Conservation (phyloP, 2,888 invertebrate genomes). For the Tinea pellionella region DNA sequence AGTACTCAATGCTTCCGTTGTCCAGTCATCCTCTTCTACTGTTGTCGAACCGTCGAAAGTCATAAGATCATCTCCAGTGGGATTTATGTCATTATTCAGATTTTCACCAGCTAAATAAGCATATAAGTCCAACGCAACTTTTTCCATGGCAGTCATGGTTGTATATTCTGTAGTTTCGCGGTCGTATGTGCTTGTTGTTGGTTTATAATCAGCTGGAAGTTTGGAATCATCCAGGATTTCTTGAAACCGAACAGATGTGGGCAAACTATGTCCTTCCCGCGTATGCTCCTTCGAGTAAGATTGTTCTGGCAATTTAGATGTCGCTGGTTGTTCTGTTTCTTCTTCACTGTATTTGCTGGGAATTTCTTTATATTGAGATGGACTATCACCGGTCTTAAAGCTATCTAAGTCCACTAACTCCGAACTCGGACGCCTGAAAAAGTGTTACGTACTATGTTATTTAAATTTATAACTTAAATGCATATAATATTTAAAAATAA, state of each 20-base stretch:
- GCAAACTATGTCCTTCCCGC: slow-evolving; percentile 52
- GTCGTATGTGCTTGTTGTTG: slow-evolving; percentile 43
- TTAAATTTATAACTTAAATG: background rate
- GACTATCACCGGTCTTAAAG: slow-evolving; percentile 77
- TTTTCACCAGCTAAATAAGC: slow-evolving; percentile 79
- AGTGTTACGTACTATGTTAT: slow-evolving; percentile 15
- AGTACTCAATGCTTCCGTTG: slow-evolving; percentile 57
- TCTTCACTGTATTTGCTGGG: slow-evolving; percentile 54
- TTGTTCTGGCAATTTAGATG: slow-evolving; percentile 32
- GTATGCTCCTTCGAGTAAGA: slow-evolving; percentile 41
- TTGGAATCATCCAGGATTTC: slow-evolving; percentile 55
- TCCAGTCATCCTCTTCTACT: slow-evolving; percentile 40
- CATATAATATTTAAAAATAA: background rate
- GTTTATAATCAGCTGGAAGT: slow-evolving; percentile 48
- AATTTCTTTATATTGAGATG: slow-evolving; percentile 62
- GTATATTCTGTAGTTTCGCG: slow-evolving; percentile 72
- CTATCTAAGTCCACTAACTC: slow-evolving; percentile 86
- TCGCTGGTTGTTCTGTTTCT: slow-evolving; percentile 70
- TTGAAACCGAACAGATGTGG: slow-evolving; percentile 46
- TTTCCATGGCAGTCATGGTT: slow-evolving; percentile 79
- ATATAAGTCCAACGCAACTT: slow-evolving; percentile 85
- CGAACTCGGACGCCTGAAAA: slow-evolving; percentile 76
- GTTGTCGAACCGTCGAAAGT: slow-evolving; percentile 50
- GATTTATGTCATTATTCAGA: slow-evolving; percentile 68
- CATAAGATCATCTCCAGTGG: slow-evolving; percentile 36